phyloP scores from a whole-genome alignment of 2,797 vertebrate genomes.

The Monodelphis domestica region DNA sequence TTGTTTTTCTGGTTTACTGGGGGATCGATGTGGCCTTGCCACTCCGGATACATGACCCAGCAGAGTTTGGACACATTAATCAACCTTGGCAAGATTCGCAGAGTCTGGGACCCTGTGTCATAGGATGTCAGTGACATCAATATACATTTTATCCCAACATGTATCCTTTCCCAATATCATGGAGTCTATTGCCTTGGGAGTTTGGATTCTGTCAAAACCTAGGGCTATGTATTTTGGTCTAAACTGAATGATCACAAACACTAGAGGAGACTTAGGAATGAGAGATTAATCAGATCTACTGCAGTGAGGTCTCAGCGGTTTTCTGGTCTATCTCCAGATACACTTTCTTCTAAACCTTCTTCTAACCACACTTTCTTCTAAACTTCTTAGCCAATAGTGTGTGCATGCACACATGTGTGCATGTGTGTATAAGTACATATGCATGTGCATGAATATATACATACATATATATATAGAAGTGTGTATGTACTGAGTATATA shows the following conservation, averaged over 20 bases:
- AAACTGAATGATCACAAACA: constrained; percentile 19
- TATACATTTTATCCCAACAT: constrained; percentile 26
- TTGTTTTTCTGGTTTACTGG: not conserved
- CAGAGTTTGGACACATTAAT: constrained; percentile 27
- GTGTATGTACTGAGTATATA: no score
- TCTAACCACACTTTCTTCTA: no score
- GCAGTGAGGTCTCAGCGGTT: not conserved
- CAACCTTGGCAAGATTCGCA: constrained; percentile 22
- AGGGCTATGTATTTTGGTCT: constrained; percentile 33
- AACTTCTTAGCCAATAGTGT: not conserved
- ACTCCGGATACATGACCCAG: not conserved
- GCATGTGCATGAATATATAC: not conserved
- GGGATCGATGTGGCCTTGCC: not conserved
- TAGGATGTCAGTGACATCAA: constrained; percentile 36
- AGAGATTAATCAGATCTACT: constrained; percentile 1
- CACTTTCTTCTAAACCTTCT: not conserved
- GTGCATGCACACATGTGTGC: not conserved
- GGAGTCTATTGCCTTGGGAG: constrained; percentile 33
- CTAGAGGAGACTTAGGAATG: not conserved
- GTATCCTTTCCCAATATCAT: constrained; percentile 36
- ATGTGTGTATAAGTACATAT: not conserved
- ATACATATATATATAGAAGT: no score
- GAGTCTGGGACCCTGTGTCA: constrained; percentile 31
- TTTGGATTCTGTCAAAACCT: constrained; percentile 48
- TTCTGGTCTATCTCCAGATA: not conserved